A percentile compares a stretch with the other conserved stretches of the same genome.
Evolutionary conservation across 2,113 vertebrate species (phyloP).

Genomic region (Tretioscincus oriximinensis): DNA sequence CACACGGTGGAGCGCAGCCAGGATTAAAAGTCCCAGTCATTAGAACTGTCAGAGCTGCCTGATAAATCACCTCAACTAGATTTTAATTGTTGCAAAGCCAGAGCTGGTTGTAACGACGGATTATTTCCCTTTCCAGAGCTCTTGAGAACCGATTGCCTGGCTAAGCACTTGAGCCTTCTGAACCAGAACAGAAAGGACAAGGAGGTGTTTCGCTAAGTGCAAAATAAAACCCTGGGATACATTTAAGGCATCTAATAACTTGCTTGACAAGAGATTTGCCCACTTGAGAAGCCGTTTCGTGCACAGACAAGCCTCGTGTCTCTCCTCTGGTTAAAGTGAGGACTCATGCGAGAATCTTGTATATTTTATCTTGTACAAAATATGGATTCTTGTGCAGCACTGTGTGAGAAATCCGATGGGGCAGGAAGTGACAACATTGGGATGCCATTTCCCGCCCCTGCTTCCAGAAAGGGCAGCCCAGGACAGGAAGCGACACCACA

Average conservation of each 20-base stretch:
- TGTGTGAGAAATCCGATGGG: too few relatives aligned
- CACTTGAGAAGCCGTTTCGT: too few relatives aligned
- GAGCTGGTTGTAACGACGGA: slow-evolving; percentile 58
- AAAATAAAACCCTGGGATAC: slow-evolving; percentile 49
- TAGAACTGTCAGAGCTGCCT: slow-evolving; percentile 71
- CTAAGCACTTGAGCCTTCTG: slow-evolving; percentile 55
- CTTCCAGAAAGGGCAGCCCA: too few relatives aligned
- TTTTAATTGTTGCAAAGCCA: slow-evolving; percentile 64
- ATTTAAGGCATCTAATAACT: slow-evolving; percentile 54
- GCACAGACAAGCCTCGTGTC: background rate
- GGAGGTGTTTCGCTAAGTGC: slow-evolving; percentile 47
- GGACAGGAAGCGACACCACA: too few relatives aligned
- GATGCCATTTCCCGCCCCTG: too few relatives aligned
- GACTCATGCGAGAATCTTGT: too few relatives aligned
- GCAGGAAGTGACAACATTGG: too few relatives aligned
- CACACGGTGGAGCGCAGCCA: slow-evolving; percentile 71
- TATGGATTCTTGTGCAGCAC: too few relatives aligned
- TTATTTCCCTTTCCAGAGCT: slow-evolving; percentile 53
- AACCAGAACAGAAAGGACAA: slow-evolving; percentile 50
- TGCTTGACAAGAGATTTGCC: slow-evolving; percentile 33
- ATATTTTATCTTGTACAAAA: too few relatives aligned
- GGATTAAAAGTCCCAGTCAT: slow-evolving; percentile 67
- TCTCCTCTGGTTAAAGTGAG: background rate
- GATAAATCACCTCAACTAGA: slow-evolving; percentile 67
- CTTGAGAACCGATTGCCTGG: slow-evolving; percentile 52